These are phyloP conservation scores for Petrolisthes cinctipes DNA, from an alignment of 2,888 invertebrate genomes.

Conservation along the genomic window DNA sequence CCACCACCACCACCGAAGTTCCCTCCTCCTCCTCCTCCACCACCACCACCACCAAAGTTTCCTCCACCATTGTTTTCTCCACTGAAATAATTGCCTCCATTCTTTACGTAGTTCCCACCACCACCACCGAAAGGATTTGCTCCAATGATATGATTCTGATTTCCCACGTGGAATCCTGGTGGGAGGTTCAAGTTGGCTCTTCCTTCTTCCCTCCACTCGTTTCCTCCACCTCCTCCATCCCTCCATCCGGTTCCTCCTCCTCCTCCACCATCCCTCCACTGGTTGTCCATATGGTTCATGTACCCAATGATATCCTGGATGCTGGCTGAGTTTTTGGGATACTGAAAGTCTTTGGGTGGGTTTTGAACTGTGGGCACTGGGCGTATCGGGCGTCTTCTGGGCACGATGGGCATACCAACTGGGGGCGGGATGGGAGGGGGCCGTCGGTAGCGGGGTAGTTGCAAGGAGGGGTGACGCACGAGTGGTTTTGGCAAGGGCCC, in stretches of 20 bases:
- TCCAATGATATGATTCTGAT: slow-evolving; percentile 40
- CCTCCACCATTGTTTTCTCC: slow-evolving; percentile 9
- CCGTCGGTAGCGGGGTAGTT: neutral
- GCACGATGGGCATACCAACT: slow-evolving; percentile 37
- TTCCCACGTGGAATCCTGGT: slow-evolving; percentile 32
- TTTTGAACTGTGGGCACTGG: neutral
- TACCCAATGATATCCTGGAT: slow-evolving; percentile 49
- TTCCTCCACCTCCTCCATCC: neutral
- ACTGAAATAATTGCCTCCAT: neutral
- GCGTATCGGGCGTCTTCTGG: slow-evolving; percentile 24
- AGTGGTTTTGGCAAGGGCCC: slow-evolving; percentile 28
- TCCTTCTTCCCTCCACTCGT: neutral
- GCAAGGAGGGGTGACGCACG: neutral
- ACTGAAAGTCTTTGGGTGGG: slow-evolving; percentile 43
- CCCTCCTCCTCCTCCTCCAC: neutral
- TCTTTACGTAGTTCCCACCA: neutral
- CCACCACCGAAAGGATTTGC: slow-evolving; percentile 17
- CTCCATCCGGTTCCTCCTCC: neutral
- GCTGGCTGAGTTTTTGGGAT: slow-evolving; percentile 31
- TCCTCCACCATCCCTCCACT: neutral
- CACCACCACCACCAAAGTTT: neutral
- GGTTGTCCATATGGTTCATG: slow-evolving; percentile 32
- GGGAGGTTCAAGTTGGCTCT: neutral
- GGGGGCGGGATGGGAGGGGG: slow-evolving; percentile 34
- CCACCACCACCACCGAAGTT: neutral